Base-by-base conservation (phyloP, 2,888 invertebrate genomes). In the Agrochola circellaris region DNA sequence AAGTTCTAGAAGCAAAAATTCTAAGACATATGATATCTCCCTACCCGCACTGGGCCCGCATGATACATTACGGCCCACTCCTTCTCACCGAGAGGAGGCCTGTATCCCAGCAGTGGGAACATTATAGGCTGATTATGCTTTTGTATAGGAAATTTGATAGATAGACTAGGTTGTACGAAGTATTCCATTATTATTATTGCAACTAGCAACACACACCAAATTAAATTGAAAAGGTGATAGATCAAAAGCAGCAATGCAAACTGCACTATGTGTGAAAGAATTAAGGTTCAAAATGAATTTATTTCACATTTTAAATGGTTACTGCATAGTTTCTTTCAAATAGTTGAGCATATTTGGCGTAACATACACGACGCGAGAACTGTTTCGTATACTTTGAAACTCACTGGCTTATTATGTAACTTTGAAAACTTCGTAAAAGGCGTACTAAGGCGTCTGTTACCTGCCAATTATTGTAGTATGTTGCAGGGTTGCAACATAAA, bases 341-440 rank as follows among this genome's bases (percentile, higher is more conserved):
- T 73, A 75, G 72, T 80, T 74, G 38, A 75, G 68, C 51, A 74
- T 51, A 75, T 73, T 42, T 71, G 67, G 58, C 70, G 58, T 30
- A 74, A 67, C 38, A 71, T 48, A 79, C 38, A 72, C 56, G 26
- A 54, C 54, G 45, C 17, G 45, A 20, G 34, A 72, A 30, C 34
- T 54, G 42, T 70, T 61, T 71, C 48, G 60, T 60, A 48, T 48
- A 69, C 58, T 82, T 80, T 66, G 20, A 51, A 81, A 77, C 77
- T 65, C 23, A 34, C 58, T 67, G n/a, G 34, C 54, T 42, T 79
- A 67, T 85, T 79, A 84, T 30, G 69, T 82, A 73, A 85, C 80
- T 85, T 83, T 70, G 20, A 61, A 81, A 89, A 84, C 81, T 85
- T 79, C 11, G 78, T 84, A 66, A 78, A 84, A 82, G 82, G 74